Base-by-base conservation (phyloP, 2,113 vertebrate genomes). In the Tretioscincus oriximinensis region DNA sequence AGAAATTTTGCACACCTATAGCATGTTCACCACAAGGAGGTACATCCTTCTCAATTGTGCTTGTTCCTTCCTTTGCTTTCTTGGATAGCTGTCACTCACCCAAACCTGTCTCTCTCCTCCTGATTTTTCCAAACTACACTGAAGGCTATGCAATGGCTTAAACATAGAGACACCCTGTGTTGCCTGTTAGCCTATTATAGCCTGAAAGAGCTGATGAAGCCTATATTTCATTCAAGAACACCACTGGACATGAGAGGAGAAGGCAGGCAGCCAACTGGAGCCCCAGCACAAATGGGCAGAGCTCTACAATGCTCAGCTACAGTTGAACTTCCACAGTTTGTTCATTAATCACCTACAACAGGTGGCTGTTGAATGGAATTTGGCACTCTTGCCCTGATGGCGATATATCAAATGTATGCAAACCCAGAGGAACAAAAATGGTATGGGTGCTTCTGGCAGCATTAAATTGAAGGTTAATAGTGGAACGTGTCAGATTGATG, bases 331-430 rank as follows among this genome's bases (percentile, higher is more conserved):
- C 58, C 73, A 31, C 41, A 9, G 20, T 76, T 86, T 84, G 82
- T 86, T 85, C 84, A 87, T 82, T 88, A 90, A 90, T 88, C 90
- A 86, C 54, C 85, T 88, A 65, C 76, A 87, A 87, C 86, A 89
- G 83, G 90, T 83, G 87, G 82, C 81, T 76, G 54, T 83, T 82
- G 81, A 82, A 24, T 75, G 80, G 4, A 73, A 78, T 41, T 82
- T 89, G 87, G 67, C 72, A 90, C 78, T 72, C 0, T 0, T 73
- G 88, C 78, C 86, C 63, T 85, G 70, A 68, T 84, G 73, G 82
- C 41, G 78, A 76, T 24, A 0, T 21, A 82, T 64, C 82, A 80
- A 64, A 80, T 41, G 35, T 70, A 72, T 72, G 68, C 35, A 71
- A 29, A 11, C 10, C 11, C 7, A 69, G n/a, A 49, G 29, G 77